Evolutionary conservation across 2,113 vertebrate species (phyloP), one percentile per base, ranked within the genome.

Genomic region (Phyllopteryx taeniolatus): DNA sequence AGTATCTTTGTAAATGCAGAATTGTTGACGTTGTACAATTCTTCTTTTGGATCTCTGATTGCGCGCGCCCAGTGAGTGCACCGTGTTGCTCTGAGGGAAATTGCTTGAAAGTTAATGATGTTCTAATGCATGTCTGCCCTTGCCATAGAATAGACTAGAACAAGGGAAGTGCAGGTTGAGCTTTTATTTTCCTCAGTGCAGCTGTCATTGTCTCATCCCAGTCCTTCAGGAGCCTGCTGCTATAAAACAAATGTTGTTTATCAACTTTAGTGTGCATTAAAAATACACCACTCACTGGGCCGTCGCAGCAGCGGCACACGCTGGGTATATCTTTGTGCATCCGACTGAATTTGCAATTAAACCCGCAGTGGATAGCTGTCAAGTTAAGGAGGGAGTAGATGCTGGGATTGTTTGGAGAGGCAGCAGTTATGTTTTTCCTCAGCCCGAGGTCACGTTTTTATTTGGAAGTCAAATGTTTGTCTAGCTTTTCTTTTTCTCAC

Each of bases 181-280:
- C 33, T 60, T 54, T 56, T 63, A 42, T 68, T 63, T 49, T 63
- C 71, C 39, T 43, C 35, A 15, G 4, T 35, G 53, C 65, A 56
- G 33, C 43, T 27, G 2, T 15, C 8, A 1, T 31, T 39, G 39
- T 73, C 51, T 75, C 22, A 17, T 73, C 35, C 64, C 69, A 17
- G 49, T 43, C 71, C 77, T 53, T 63, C 39, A 27, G 49, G 60
- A 11, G 70, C 63, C 75, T 78, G 49, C 76, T 67, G 51, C 51
- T 54, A 19, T 71, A 62, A 75, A 71, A 79, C 71, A 79, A 73
- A n/a, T 74, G 85, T 83, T 74, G 82, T 86, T 74, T 72, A 85
- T 82, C 35, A 76, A 72, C 75, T 67, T 76, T 72, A 44, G 27
- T 39, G 33, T 31, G 47, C 62, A 14, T 64, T 64, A 72, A 75